These are phyloP conservation scores for Papilio protenor DNA, from an alignment of 2,888 invertebrate species.

Conservation along the genomic window DNA sequence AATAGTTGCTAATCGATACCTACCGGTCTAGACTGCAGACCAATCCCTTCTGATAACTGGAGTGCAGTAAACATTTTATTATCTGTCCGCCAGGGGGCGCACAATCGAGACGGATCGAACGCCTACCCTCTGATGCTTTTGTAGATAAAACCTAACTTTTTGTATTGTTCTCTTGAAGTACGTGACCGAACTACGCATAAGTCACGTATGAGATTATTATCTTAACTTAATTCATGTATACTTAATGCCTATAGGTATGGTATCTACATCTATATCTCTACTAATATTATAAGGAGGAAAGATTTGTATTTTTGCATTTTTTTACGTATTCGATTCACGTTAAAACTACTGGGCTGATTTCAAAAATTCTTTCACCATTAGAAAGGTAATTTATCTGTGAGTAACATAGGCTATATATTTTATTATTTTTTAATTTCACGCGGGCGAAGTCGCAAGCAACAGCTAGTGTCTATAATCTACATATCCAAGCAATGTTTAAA, in stretches of 20 bases:
- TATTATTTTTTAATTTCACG: too few species aligned
- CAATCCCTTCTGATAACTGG: conserved; percentile 36
- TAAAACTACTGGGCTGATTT: too few species aligned
- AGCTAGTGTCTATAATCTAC: background rate
- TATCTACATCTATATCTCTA: too few species aligned
- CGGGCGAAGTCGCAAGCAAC: too few species aligned
- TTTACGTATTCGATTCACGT: too few species aligned
- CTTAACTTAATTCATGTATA: background rate
- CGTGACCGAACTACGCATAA: conserved; percentile 9
- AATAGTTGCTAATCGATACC: conserved; percentile 32
- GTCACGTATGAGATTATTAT: conserved; percentile 7
- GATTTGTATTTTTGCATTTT: too few species aligned
- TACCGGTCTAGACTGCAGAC: conserved; percentile 40
- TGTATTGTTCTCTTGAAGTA: conserved; percentile 23
- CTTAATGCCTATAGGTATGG: background rate
- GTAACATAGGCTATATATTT: too few species aligned
- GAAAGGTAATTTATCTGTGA: too few species aligned
- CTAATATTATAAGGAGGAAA: too few species aligned
- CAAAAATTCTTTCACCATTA: too few species aligned
- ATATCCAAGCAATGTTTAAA: background rate
- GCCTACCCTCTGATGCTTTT: conserved; percentile 24
- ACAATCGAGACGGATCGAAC: conserved; percentile 37
- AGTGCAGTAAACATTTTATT: conserved; percentile 42
- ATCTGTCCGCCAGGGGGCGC: conserved; percentile 28
- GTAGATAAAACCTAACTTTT: conserved; percentile 27